Base-by-base conservation (phyloP, 2,797 vertebrate species). In the Podarcis lilfordi region DNA sequence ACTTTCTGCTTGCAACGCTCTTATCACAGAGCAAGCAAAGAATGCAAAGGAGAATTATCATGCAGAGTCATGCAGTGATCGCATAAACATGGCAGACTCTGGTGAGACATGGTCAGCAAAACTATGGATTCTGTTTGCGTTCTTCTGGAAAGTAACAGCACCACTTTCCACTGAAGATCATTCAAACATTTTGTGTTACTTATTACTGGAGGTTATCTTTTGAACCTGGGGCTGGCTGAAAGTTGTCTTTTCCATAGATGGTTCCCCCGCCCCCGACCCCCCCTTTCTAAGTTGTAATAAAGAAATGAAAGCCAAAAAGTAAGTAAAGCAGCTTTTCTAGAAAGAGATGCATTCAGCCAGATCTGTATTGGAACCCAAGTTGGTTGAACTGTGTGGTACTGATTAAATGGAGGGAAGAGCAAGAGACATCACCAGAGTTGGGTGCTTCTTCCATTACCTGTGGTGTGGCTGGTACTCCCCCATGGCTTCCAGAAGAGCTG, bases 221-320 rank as follows among this genome's bases (percentile, higher is more conserved):
- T 83, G 32, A 76, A 45, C 17, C 5, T 68, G 45, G 59, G 32
- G 10, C 43, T 78, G 19, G 43, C 32, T 11, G 45, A 82, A 37
- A 21, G 23, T 50, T 2, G 83, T 29, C 13, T 55, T 13, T 55
- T 55, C 50, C 23, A 71, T 25, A 71, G 13, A 27, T 32, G 88
- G 55, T 78, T 82, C 80, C 76, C 69, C 71, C 9, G 0, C 43
- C 50, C 50, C 50, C 1, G 3, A 11, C 8, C 8, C 1, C 1
- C 74, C 13, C 88, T 75, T 74, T 82, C 88, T 90, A 82, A 66
- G 43, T 83, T 86, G 66, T 61, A 64, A 13, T 55, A 69, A 10
- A 61, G 25, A 76, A 84, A 29, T 32, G 82, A 76, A 32, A 88
- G 80, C 72, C 35, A 77, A 32, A 40, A 82, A 40, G 3, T 69